Evolutionary conservation across 1,140 invertebrate genomes (phyloP).

Genomic region (Pseudoatta argentina): DNA sequence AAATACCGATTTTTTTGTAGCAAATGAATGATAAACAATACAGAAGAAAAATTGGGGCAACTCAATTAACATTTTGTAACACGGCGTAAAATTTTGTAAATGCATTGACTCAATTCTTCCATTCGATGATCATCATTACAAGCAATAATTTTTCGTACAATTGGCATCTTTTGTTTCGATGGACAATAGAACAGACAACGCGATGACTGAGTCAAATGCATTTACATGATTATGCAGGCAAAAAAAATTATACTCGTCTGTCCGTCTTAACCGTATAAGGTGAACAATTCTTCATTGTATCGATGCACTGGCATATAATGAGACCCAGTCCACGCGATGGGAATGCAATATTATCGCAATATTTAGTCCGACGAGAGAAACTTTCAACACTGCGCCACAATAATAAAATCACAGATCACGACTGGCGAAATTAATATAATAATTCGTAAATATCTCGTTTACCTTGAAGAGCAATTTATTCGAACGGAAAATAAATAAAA

Average conservation of each 20-base stretch:
- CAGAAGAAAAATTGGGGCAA: background rate
- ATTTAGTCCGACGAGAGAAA: conserved; percentile 51
- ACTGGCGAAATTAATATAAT: conserved; percentile 9
- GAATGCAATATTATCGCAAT: conserved; percentile 55
- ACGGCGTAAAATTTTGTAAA: background rate
- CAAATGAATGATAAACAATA: too few relatives aligned
- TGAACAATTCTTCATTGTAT: conserved; percentile 73
- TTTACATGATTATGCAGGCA: conserved; percentile 57
- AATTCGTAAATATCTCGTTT: background rate
- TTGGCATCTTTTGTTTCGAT: conserved; percentile 28
- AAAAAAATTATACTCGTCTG: conserved; percentile 37
- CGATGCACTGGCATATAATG: conserved; percentile 61
- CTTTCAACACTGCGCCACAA: conserved; percentile 24
- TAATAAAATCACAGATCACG: conserved; percentile 21
- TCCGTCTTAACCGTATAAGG: conserved; percentile 40
- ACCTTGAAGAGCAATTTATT: background rate
- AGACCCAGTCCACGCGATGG: conserved; percentile 54
- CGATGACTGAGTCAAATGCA: conserved; percentile 48
- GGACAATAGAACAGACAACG: conserved; percentile 51
- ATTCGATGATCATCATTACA: background rate
- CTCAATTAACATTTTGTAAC: conserved; percentile 10
- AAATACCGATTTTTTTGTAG: too few relatives aligned
- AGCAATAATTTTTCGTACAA: conserved; percentile 22
- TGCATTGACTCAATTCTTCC: background rate
- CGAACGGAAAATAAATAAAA: background rate